Percentiles rank a stretch among this genome's conserved stretches.
Conservation (phyloP, 2,113 vertebrate genomes). For the Sinosuthora webbiana region DNA sequence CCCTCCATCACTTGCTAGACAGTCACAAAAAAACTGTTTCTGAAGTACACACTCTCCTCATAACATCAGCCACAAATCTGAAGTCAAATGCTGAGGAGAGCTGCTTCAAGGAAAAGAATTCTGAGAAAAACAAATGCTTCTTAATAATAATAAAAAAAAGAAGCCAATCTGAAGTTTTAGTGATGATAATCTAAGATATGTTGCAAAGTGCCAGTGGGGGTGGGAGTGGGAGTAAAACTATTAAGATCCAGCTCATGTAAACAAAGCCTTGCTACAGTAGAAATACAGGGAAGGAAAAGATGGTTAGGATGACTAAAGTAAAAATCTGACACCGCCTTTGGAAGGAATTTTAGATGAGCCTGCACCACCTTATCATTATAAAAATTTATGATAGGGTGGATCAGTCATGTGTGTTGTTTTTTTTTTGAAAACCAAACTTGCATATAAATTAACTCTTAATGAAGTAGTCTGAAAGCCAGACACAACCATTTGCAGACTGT, state of each 20-base stretch:
- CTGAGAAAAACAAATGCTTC: not conserved
- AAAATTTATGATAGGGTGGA: slow-evolving; percentile 65
- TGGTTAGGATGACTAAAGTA: slow-evolving; percentile 43
- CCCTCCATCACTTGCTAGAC: not conserved
- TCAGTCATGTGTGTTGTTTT: slow-evolving; percentile 47
- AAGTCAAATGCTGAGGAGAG: not conserved
- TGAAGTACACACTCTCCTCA: not conserved
- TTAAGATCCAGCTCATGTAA: slow-evolving; percentile 26
- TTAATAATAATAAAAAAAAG: not conserved
- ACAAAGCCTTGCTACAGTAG: slow-evolving; percentile 2
- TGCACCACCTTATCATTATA: slow-evolving; percentile 48
- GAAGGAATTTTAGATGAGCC: slow-evolving; percentile 47
- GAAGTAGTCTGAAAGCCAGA: slow-evolving; percentile 61
- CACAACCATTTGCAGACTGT: slow-evolving; percentile 46
- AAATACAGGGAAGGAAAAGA: slow-evolving; percentile 48
- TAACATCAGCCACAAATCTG: not conserved
- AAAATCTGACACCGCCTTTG: slow-evolving; percentile 28
- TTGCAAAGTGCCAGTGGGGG: not conserved
- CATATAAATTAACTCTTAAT: slow-evolving; percentile 63
- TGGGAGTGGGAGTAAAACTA: slow-evolving; percentile 15
- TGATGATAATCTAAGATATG: slow-evolving; percentile 5
- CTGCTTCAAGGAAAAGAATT: not conserved
- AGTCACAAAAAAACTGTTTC: not conserved
- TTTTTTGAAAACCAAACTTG: slow-evolving; percentile 47
- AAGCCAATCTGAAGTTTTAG: not conserved